Evolutionary conservation across 2,888 invertebrate species (phyloP).

Genomic region (Marasmarcha lunaedactyla): DNA sequence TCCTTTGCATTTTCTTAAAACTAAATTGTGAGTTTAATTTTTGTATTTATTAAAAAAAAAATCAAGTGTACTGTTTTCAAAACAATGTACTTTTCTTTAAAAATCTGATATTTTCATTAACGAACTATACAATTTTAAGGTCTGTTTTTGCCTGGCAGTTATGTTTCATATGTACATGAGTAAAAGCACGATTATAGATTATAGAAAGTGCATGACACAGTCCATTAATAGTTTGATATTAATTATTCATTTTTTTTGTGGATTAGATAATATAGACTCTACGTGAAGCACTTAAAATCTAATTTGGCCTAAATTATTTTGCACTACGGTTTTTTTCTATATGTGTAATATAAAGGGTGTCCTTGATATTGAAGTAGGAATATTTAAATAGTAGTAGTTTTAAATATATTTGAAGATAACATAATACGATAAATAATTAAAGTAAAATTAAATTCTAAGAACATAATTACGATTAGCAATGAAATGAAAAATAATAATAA

Average conservation of each 20-base stretch:
- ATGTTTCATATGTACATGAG: too few relatives aligned
- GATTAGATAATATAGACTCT: constrained; percentile 8
- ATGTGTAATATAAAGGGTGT: neutral
- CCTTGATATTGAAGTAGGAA: neutral
- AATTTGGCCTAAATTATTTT: constrained; percentile 30
- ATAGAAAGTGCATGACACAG: too few relatives aligned
- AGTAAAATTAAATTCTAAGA: neutral
- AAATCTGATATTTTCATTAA: too few relatives aligned
- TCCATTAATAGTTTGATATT: neutral
- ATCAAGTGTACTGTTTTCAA: neutral
- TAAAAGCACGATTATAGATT: too few relatives aligned
- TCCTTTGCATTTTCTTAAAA: constrained; percentile 21
- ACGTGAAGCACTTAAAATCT: constrained; percentile 26
- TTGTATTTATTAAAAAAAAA: constrained; percentile 5
- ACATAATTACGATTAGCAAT: neutral
- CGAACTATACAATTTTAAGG: too few relatives aligned
- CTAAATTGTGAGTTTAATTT: constrained; percentile 14
- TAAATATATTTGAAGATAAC: too few relatives aligned
- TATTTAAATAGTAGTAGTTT: neutral
- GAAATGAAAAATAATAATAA: neutral
- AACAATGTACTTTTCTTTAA: neutral
- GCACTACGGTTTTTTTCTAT: constrained; percentile 1
- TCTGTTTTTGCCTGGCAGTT: too few relatives aligned
- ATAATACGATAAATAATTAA: too few relatives aligned
- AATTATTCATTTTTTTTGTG: constrained; percentile 15